Evolutionary conservation across 2,888 invertebrate species (phyloP), one percentile per base, ranked within the genome.

Genomic region (Chrysodeixis includens): DNA sequence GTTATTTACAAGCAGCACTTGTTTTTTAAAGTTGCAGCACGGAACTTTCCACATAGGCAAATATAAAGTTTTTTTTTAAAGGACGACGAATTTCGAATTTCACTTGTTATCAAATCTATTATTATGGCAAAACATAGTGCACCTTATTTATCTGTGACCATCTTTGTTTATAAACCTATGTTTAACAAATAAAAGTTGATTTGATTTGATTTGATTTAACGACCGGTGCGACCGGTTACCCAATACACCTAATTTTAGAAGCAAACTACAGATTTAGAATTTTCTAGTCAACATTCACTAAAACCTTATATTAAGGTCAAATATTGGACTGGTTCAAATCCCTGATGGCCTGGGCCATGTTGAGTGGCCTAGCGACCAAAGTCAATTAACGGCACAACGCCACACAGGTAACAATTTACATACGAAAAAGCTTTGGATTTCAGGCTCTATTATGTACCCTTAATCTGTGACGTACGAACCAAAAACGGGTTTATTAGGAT

Each of bases 231-330:
- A n/a, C n/a, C n/a, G n/a, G 26, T 26, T 4, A 26, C 16, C 2
- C 16, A 18, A 46, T 18, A 18, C n/a, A 9, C 18, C 20, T 40
- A 44, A 1, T 16, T 44, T 16, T 7, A 1, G 7, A 44, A 8
- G 1, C 16, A 16, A 16, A 1, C 7, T 16, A 44, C 14, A 46
- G 7, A 4, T 12, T n/a, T 14, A 5, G 1, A 40, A 16, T 44
- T 9, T 46, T 18, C 16, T 18, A 9, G 8, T 63, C 69, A 60
- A 62, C 60, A 61, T 52, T 66, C 62, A 49, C 40, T 59, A 65
- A 56, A 40, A 62, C 63, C 60, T 64, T 60, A 78, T 76, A 71
- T 82, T 73, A 53, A 64, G 60, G 59, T 71, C 66, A 66, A 76
- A 77, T 72, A 78, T 71, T 71, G 63, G 40, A 69, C 10, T 58